These are phyloP conservation scores for Synanthedon formicaeformis DNA, from an alignment of 2,888 invertebrate species.

Conservation along the genomic window DNA sequence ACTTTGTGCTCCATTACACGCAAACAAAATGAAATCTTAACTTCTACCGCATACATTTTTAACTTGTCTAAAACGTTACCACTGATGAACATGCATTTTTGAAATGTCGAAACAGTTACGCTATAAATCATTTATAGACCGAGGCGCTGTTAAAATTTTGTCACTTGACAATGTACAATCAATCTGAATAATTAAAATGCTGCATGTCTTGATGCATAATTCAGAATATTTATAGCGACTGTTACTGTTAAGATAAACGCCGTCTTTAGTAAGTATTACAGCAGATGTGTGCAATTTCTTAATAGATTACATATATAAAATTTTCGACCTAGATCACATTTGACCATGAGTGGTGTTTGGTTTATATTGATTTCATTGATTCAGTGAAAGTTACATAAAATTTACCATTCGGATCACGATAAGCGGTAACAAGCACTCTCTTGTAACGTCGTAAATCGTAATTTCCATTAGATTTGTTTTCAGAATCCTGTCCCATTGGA, in stretches of 20 bases:
- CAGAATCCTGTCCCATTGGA: slow-evolving; percentile 38
- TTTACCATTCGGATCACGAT: slow-evolving; percentile 33
- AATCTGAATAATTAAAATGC: slow-evolving; percentile 40
- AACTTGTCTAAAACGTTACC: slow-evolving; percentile 12
- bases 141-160: slow-evolving; percentile 44
- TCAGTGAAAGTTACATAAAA: slow-evolving; percentile 36
- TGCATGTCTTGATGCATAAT: slow-evolving; percentile 20
- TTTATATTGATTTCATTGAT: slow-evolving; percentile 9
- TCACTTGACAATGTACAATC: slow-evolving; percentile 48
- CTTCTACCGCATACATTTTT: slow-evolving; percentile 23
- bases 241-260: slow-evolving; percentile 14
- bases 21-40: slow-evolving; percentile 36
- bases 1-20: slow-evolving; percentile 13
- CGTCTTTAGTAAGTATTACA: too few relatives aligned
- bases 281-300: too few relatives aligned
- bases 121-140: slow-evolving; percentile 60
- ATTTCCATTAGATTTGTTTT: slow-evolving; percentile 43
- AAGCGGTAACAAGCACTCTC: slow-evolving; percentile 38
- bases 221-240: slow-evolving; percentile 19
- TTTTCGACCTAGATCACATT: neutral
- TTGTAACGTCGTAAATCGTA: slow-evolving; percentile 47
- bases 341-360: neutral
- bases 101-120: slow-evolving; percentile 44
- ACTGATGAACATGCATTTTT: slow-evolving; percentile 46
- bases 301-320: too few relatives aligned